Percentiles rank a stretch among this genome's conserved stretches.
phyloP scores from a whole-genome alignment of 2,888 invertebrate genomes.

The Fabriciana adippe region DNA sequence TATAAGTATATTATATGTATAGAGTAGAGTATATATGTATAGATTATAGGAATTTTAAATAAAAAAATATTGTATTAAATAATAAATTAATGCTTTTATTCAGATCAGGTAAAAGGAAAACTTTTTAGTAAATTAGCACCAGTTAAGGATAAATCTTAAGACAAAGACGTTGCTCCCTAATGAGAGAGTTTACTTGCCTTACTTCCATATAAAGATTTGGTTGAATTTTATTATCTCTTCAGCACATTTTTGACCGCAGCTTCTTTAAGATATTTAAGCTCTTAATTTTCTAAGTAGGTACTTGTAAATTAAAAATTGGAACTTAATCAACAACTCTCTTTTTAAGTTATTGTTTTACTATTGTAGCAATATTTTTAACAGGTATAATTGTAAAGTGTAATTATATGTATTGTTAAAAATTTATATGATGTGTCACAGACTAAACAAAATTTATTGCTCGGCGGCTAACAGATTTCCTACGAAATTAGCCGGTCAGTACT shows the following conservation, averaged over 20 bases:
- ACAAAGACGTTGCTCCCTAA: constrained; percentile 30
- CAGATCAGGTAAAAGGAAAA: constrained; percentile 11
- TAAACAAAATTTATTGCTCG: too few species aligned
- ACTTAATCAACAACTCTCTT: not conserved
- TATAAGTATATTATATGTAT: too few species aligned
- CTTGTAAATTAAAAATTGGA: not conserved
- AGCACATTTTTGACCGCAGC: not conserved
- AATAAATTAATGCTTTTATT: not conserved
- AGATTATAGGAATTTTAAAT: too few species aligned
- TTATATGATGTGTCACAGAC: too few species aligned
- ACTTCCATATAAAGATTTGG: constrained; percentile 16
- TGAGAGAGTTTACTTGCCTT: constrained; percentile 23
- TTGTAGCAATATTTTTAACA: too few species aligned
- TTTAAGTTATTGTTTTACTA: too few species aligned
- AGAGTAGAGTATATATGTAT: too few species aligned
- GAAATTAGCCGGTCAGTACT: too few species aligned
- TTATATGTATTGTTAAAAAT: too few species aligned
- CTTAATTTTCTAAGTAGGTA: not conserved
- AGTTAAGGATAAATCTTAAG: constrained; percentile 24
- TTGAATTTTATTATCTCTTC: constrained; percentile 2
- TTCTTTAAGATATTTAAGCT: not conserved
- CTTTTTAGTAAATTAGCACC: constrained; percentile 19
- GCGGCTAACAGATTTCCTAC: too few species aligned
- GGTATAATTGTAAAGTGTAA: too few species aligned
- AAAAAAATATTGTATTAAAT: not conserved